Percentiles rank a stretch among this genome's conserved stretches.
These are phyloP conservation scores for Drosophila sordidula DNA, from an alignment of 2,888 invertebrate genomes.

Conservation along the genomic window DNA sequence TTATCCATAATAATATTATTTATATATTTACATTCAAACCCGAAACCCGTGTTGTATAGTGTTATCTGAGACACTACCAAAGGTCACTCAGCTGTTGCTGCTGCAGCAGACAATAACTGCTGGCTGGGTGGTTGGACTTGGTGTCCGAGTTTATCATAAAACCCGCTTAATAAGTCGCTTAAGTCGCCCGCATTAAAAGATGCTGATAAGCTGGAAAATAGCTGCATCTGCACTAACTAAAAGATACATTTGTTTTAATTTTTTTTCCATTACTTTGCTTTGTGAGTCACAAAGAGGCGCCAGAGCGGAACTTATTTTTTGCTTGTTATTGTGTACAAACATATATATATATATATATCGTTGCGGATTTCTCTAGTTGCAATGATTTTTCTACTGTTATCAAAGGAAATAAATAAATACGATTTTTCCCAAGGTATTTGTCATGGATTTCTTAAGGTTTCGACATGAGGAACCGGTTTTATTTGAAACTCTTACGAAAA, in stretches of 20 bases:
- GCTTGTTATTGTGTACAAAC: conserved; percentile 10
- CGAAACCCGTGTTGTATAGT: conserved; percentile 27
- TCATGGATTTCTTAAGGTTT: background rate
- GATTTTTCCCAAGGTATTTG: background rate
- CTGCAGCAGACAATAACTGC: conserved; percentile 21
- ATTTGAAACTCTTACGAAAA: background rate
- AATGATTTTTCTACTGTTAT: conserved; percentile 2
- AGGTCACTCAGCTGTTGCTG: conserved; percentile 51
- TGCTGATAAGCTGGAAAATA: conserved; percentile 50
- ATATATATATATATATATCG: background rate
- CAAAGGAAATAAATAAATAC: background rate
- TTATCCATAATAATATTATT: background rate
- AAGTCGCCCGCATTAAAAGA: conserved; percentile 62
- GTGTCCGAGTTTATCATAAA: conserved; percentile 54
- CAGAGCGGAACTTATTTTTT: conserved; percentile 31
- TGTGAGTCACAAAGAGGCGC: conserved; percentile 47
- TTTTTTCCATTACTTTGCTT: conserved; percentile 2
- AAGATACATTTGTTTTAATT: conserved; percentile 43
- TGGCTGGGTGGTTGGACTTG: conserved; percentile 9
- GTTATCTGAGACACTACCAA: conserved; percentile 36
- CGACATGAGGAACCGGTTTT: conserved; percentile 4
- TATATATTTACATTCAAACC: no score
- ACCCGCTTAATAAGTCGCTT: conserved; percentile 56
- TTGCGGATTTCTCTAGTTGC: background rate
- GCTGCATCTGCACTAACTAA: conserved; percentile 23